Evolutionary conservation across 2,797 vertebrate species (phyloP), one percentile per base, ranked within the genome.

Genomic region (Rhinatrema bivittatum): DNA sequence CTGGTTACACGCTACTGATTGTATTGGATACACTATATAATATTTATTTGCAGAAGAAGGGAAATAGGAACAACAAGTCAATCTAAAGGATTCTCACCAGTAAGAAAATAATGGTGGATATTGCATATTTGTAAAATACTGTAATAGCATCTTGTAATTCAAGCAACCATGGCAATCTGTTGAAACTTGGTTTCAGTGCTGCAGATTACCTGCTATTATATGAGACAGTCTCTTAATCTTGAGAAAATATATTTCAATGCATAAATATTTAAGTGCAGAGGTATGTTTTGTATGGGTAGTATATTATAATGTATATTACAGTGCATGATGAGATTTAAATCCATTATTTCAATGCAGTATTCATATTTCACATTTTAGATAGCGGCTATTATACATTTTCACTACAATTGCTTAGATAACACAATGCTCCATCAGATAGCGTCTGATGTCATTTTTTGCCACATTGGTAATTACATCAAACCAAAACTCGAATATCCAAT

Each of bases 1-100:
- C 58, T 39, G 63, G 60, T 58, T 78, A 62, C 62, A 50, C 65
- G 72, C 50, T 56, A 56, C 61, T 85, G 76, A 78, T 76, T 79
- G 72, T 68, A 78, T 81, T 81, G 83, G 81, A 85, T 81, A 63
- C 56, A 75, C 72, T 44, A 41, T 44, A 41, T 6, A 3, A 46
- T 64, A 60, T 68, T 65, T 66, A 59, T 77, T 67, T 68, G 66
- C 61, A 20, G 3, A 53, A 63, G 48, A 52, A 46, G 51, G 36
- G 43, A 53, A 68, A 69, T 70, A 73, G 76, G 60, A 63, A 57
- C 0, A 3, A 43, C 42, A 53, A 70, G 62, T 55, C 68, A 52
- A 52, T 64, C 57, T 68, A 59, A n/a, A 72, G 66, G 53, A 46
- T 39, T 62, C 60, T 53, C 60, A 32, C 56, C 28, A 53, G 50